Evolutionary conservation across 2,113 vertebrate species (phyloP).

Genomic region (Geothlypis trichas): DNA sequence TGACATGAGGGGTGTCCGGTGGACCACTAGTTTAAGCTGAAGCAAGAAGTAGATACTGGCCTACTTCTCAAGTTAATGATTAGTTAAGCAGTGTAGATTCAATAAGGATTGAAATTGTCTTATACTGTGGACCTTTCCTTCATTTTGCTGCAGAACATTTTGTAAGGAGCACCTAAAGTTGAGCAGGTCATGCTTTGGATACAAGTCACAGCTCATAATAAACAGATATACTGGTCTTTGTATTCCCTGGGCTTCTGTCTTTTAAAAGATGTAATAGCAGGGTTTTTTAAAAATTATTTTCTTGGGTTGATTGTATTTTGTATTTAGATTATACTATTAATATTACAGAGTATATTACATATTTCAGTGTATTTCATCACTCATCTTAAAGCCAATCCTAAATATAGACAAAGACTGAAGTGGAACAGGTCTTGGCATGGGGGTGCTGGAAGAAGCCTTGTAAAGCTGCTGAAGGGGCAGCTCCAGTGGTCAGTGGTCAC

Average conservation of each 20-base stretch:
- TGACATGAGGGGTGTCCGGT: neutral
- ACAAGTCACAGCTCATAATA: neutral
- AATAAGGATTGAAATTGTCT: neutral
- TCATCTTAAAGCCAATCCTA: neutral
- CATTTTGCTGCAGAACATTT: neutral
- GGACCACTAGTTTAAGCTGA: neutral
- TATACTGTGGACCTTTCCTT: neutral
- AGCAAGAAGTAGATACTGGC: neutral
- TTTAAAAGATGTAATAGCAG: neutral
- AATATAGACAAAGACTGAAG: neutral
- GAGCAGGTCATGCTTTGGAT: neutral
- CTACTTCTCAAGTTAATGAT: neutral
- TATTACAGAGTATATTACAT: neutral
- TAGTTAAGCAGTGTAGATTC: neutral
- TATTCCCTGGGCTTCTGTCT: neutral
- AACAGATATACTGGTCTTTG: neutral
- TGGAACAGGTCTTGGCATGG: neutral
- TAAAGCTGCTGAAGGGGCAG: neutral
- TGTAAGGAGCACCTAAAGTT: neutral
- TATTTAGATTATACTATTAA: neutral
- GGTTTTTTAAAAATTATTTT: accelerated
- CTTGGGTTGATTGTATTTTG: neutral
- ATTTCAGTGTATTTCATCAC: neutral
- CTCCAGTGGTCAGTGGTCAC: neutral
- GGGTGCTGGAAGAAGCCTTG: neutral